These are phyloP conservation scores for Phalacrocorax aristotelis DNA, from an alignment of 2,113 vertebrate species.

Conservation along the genomic window DNA sequence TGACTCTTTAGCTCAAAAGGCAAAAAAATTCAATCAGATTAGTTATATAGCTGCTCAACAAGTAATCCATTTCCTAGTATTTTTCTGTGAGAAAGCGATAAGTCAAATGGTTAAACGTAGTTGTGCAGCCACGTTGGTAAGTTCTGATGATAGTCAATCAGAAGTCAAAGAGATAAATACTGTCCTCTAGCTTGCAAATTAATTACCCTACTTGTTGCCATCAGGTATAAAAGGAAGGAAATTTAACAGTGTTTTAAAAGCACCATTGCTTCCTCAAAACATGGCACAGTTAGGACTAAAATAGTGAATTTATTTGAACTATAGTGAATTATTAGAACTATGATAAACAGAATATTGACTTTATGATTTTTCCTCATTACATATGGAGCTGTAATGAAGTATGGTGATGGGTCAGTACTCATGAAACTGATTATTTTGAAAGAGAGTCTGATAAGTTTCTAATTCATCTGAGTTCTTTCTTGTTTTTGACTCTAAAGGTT, in stretches of 20 bases:
- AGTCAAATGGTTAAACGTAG: background rate
- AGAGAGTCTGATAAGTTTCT: background rate
- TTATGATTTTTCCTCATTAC: background rate
- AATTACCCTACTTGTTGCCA: background rate
- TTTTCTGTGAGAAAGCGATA: background rate
- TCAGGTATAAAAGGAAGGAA: background rate
- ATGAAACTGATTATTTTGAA: background rate
- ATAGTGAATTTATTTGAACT: background rate
- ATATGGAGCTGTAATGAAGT: background rate
- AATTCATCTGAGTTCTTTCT: background rate
- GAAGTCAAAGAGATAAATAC: background rate
- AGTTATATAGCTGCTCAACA: background rate
- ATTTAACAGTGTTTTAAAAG: background rate
- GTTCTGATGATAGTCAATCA: background rate
- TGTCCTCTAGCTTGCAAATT: background rate
- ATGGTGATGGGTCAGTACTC: accelerated
- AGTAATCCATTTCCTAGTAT: background rate
- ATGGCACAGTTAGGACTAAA: background rate
- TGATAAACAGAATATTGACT: background rate
- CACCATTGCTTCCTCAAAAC: background rate
- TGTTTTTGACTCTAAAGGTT: slow-evolving; percentile 72
- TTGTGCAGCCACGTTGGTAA: background rate
- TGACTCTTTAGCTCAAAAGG: background rate
- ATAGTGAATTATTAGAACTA: background rate
- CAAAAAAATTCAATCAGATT: background rate